Base-by-base conservation (phyloP, 2,888 invertebrate genomes). In the Notodonta dromedarius region DNA sequence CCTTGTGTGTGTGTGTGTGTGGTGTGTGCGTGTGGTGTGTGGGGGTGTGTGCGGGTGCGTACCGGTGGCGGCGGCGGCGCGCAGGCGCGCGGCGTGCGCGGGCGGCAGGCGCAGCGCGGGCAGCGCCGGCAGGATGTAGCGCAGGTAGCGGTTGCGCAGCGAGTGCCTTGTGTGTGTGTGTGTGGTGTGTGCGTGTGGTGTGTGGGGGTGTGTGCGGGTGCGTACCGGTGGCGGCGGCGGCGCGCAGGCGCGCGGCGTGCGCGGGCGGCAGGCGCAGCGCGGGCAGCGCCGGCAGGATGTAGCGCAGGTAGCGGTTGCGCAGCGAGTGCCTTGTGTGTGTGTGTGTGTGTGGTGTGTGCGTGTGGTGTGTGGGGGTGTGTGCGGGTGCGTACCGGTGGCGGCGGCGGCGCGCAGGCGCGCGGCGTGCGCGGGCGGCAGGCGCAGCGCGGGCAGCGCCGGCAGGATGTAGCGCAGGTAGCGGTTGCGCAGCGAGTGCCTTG, bases 401-500 rank as follows among this genome's bases (percentile, higher is more conserved):
- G 86, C 77, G 70, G 76, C 81, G 61, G 85, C 82, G 7, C 88
- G 71, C 54, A 87, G 76, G 0, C 79, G 60, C 46, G 74, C 56
- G 61, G 73, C 80, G n/a, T 78, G 71, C 0, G 60, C 55, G 5
- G 78, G 69, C 48, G 81, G 71, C 65, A 90, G 76, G 44, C 81
- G 78, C 54, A 89, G 81, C 39, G 61, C 32, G 12, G 70, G 76
- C 39, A 94, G 87, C 42, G 78, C 12, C 13, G 89, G 91, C 74
- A 93, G 84, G 62, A 94, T 78, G 80, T 87, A 83, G 63, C 92
- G 90, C 69, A 93, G 83, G 85, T 91, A 94, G 56, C 93, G 85
- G 80, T 91, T 93, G 14, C 92, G 87, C 44, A 94, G 83, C 35
- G 93, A 93, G 69, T 93, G 93, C 91, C 90, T n/a, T n/a, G n/a